These are phyloP conservation scores for Sylvietta virens DNA, from an alignment of 2,113 vertebrate species.

Conservation along the genomic window DNA sequence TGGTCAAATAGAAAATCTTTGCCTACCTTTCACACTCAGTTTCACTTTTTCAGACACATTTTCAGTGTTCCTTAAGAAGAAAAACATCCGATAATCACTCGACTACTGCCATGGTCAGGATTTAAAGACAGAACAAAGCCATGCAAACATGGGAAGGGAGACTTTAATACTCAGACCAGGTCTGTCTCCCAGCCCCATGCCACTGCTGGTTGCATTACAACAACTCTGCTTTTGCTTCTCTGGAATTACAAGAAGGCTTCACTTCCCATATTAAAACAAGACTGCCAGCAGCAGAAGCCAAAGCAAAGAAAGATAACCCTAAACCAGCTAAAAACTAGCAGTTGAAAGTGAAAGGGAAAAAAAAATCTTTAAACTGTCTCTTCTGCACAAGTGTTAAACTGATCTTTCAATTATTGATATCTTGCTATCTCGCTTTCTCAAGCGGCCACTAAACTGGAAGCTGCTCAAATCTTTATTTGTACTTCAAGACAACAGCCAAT, in stretches of 20 bases:
- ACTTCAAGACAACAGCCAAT: background rate
- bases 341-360: background rate
- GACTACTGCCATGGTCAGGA: background rate
- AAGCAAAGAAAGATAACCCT: background rate
- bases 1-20: background rate
- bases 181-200: background rate
- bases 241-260: background rate
- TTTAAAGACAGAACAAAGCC: background rate
- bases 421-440: background rate
- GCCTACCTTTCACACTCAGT: background rate
- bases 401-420: background rate
- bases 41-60: background rate
- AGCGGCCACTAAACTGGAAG: background rate
- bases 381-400: background rate
- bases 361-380: background rate
- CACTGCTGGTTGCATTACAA: background rate
- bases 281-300: background rate
- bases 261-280: background rate
- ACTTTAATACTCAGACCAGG: background rate
- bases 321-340: background rate
- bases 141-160: background rate
- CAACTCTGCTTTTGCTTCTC: background rate
- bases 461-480: background rate
- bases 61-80: background rate
- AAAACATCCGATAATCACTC: background rate